Evolutionary conservation across 2,888 invertebrate species (phyloP).

Genomic region (Horisme vitalbata): DNA sequence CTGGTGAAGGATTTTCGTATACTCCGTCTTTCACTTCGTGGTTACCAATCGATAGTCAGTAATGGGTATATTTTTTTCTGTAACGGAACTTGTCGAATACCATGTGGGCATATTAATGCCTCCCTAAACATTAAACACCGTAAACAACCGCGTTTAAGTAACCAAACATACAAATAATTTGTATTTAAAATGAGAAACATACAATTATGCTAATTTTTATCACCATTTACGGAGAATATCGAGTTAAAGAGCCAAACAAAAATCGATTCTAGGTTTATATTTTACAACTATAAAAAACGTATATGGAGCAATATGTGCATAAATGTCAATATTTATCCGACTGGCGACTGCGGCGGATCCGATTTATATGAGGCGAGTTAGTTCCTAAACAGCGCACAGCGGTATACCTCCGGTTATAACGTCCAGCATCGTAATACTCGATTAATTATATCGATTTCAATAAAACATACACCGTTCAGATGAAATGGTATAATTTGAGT

Average conservation of each 20-base stretch:
- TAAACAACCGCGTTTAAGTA: constrained; percentile 60
- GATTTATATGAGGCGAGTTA: constrained; percentile 66
- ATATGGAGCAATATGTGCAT: constrained; percentile 83
- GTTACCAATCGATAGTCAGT: too few species aligned
- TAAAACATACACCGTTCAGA: constrained; percentile 76
- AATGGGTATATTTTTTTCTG: constrained; percentile 4
- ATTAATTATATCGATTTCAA: constrained; percentile 80
- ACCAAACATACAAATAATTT: constrained; percentile 65
- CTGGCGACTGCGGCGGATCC: constrained; percentile 42
- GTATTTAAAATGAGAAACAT: constrained; percentile 68
- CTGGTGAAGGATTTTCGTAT: too few species aligned
- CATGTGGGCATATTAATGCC: constrained; percentile 45
- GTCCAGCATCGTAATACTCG: constrained; percentile 79
- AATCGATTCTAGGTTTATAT: constrained; percentile 72
- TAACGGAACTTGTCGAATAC: constrained; percentile 22
- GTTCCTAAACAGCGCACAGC: constrained; percentile 71
- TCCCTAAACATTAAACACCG: constrained; percentile 52
- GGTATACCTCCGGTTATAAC: constrained; percentile 68
- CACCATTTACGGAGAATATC: constrained; percentile 65
- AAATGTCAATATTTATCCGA: constrained; percentile 77
- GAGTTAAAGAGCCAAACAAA: constrained; percentile 63
- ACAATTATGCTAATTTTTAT: constrained; percentile 80
- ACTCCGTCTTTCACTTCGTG: too few species aligned
- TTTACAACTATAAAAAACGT: constrained; percentile 79
- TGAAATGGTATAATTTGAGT: constrained; percentile 76